Base-by-base conservation (phyloP, 2,113 vertebrate genomes). In the Myrmophylax atrothorax region DNA sequence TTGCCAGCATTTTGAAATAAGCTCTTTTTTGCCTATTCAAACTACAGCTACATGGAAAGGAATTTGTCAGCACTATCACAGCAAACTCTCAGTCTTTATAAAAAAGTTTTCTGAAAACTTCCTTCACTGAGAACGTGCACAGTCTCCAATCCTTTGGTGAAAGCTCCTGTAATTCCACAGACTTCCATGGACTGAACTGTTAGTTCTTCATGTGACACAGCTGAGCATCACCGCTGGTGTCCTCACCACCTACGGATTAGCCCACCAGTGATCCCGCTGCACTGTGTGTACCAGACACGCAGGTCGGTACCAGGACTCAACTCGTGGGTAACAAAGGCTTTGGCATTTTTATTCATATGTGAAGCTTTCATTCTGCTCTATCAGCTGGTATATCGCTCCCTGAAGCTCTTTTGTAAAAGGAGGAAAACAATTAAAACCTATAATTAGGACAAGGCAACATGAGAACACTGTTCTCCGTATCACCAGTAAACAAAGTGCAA, bases 281-380 rank as follows among this genome's bases (percentile, higher is more conserved):
- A n/a, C 55, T 4, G 55, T 23, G 22, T 7, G 46, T 6, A 63
- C 46, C 78, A 50, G 29, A 83, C 6, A 2, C 0, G 0, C 20
- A 16, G 62, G n/a, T 1, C 26, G 76, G 47, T 70, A 82, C 2
- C 26, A 42, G 59, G 50, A 40, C 20, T 87, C 72, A 76, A 50
- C n/a, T 35, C 2, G 1, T 0, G 42, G n/a, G 68, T 42, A 23
- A 26, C 13, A 31, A 87, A 80, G 42, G 42, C 5, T 74, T 87
- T 59, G 91, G 47, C 10, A 44, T 28, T 5, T 3, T 3, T 52
- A 19, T 12, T 74, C 12, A 6, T 55, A n/a, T 13, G 19, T 5
- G 33, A 55, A 10, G 1, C 28, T 67, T 74, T 58, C 70, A 11
- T 46, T 6, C 18, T 88, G 89, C 82, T 14, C 4, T 42, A 14